Conservation (phyloP, 2,113 vertebrate species). For the Larimichthys polyactis region DNA sequence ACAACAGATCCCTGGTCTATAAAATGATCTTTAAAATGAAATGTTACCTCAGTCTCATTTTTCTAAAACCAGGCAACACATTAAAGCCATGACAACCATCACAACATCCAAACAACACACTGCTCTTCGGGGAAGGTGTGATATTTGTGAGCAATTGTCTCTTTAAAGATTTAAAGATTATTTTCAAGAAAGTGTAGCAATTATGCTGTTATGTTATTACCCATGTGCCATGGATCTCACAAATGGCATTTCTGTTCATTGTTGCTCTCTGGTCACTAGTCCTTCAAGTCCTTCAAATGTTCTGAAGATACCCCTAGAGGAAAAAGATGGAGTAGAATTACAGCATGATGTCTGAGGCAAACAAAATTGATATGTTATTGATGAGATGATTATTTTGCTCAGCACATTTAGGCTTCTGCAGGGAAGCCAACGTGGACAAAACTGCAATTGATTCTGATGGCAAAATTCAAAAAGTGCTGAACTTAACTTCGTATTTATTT, state of each 20-base stretch:
- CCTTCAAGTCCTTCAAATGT: conserved; percentile 55
- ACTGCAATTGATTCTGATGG: conserved; percentile 24
- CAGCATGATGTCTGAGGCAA: conserved; percentile 45
- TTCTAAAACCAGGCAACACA: conserved; percentile 7
- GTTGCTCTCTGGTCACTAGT: conserved; percentile 49
- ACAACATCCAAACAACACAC: conserved; percentile 42
- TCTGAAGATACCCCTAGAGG: conserved; percentile 9
- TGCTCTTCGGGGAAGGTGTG: conserved; percentile 32
- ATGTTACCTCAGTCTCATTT: conserved; percentile 16
- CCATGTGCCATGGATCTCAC: conserved; percentile 58
- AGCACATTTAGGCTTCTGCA: conserved; percentile 26
- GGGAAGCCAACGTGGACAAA: conserved; percentile 25
- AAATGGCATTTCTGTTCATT: conserved; percentile 57
- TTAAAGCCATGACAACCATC: conserved; percentile 41
- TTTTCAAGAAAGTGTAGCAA: conserved; percentile 59
- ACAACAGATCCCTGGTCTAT: conserved; percentile 22
- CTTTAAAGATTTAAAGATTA: conserved; percentile 61
- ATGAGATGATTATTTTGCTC: conserved; percentile 55
- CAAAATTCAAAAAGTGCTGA: conserved; percentile 18
- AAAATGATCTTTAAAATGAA: conserved; percentile 29
- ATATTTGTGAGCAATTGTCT: conserved; percentile 58
- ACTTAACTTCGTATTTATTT: not conserved
- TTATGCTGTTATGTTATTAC: conserved; percentile 77
- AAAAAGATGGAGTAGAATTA: conserved; percentile 43
- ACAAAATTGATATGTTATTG: conserved; percentile 60